Percentiles rank a stretch among this genome's conserved stretches.
Evolutionary conservation across 2,797 vertebrate genomes (phyloP).

Genomic region (Oreonectes daqikongensis): DNA sequence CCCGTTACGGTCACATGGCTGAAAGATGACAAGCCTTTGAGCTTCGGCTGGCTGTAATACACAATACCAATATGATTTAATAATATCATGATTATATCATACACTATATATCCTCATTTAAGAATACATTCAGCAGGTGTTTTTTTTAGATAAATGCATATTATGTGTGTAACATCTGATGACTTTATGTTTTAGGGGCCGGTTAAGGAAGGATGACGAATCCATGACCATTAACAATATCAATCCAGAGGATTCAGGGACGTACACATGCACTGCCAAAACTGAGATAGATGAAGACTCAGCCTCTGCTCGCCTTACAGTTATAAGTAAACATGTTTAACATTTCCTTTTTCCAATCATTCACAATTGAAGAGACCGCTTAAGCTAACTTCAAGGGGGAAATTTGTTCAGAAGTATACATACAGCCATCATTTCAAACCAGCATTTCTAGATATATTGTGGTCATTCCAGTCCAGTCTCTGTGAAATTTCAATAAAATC

Average conservation of each 20-base stretch:
- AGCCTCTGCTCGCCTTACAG: conserved; percentile 89
- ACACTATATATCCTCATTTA: no score
- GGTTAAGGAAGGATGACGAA: conserved; percentile 87
- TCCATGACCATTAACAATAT: conserved; percentile 84
- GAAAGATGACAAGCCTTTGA: conserved; percentile 84
- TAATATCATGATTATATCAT: neutral
- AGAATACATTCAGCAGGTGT: neutral
- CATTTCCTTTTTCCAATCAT: no score
- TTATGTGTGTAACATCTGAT: neutral
- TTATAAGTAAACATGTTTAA: conserved; percentile 80
- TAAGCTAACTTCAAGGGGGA: no score
- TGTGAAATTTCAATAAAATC: no score
- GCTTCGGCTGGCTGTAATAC: conserved; percentile 82
- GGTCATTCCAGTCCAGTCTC: no score
- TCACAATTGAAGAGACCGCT: no score
- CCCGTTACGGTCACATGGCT: conserved; percentile 83
- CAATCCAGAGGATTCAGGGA: conserved; percentile 88
- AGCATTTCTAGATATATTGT: no score
- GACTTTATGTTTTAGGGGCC: conserved; percentile 61
- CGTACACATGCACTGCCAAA: conserved; percentile 86
- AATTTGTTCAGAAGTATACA: no score
- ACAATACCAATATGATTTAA: neutral
- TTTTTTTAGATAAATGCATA: neutral
- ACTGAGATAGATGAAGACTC: conserved; percentile 91
- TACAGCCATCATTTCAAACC: no score